Evolutionary conservation across 2,113 vertebrate species (phyloP), one percentile per base, ranked within the genome.

Genomic region (Toxotes jaculatrix): DNA sequence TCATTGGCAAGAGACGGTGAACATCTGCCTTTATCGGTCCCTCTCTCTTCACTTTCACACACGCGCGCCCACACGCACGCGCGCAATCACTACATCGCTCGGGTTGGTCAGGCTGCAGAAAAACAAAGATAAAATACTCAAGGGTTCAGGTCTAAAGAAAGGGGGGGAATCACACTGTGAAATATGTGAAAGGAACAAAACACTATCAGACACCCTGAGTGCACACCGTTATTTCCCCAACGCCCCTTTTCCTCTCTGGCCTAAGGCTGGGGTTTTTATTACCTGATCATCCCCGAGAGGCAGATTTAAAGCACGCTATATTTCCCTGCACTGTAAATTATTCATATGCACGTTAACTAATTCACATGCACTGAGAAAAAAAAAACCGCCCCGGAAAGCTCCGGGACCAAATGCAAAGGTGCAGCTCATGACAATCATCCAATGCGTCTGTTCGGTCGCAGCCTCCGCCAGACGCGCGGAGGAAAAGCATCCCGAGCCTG

Each of bases 241-340:
- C 89, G 89, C 91, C 86, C 88, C 89, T 87, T 87, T 68, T 34
- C 74, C 72, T 82, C 77, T 74, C 78, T 90, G 93, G 91, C 91
- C 92, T 91, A 88, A 81, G 85, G 91, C 81, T 80, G 62, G 31
- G 64, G 51, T 0, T 74, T 40, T 40, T 40, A 79, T 74, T 84
- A 77, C 75, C 75, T 86, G 77, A 81, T 81, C 80, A 57, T 51
- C 63, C 74, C 87, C 63, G 67, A 60, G 61, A 80, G 78, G 66
- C 68, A 66, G 53, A 61, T 75, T 73, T 61, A 43, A 36, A 67
- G 59, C 80, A 59, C 59, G 47, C 4, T 42, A 40, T 36, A 34
- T 76, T 43, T 57, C 74, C 45, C 66, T 10, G 23, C 32, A 45
- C 73, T 73, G 51, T 85, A 36, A 82, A 86, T 82, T 60, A 87